Base-by-base conservation (phyloP, 2,113 vertebrate species). In the Barbus barbus region DNA sequence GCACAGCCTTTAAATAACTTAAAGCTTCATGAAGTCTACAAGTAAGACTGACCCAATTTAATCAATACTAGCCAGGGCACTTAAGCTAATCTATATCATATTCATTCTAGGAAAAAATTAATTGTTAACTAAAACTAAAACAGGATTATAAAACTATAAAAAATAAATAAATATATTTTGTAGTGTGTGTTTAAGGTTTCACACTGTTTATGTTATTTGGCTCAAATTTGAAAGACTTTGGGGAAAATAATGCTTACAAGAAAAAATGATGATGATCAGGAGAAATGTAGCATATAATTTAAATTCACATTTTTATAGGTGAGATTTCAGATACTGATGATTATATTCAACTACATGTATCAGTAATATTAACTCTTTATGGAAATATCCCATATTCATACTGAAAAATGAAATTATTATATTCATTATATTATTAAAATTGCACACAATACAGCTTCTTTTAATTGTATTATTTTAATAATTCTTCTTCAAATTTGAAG, bases 1-100 rank as follows among this genome's bases (percentile, higher is more conserved):
- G 8, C 18, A 51, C 77, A 73, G 69, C 22, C 56, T 79, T 78
- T 85, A 24, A 84, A 87, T 87, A 84, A 78, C 81, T 78, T 33
- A 85, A 69, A 9, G 41, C 61, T 28, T 81, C 11, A 48, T 24
- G 36, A 63, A 36, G 79, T 63, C 44, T 85, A 71, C 36, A 87
- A 74, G 46, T n/a, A 67, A 78, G 7, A 56, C 63, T 81, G 67
- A 77, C 71, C 75, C 14, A 14, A 3, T 81, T 36, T 65, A 65
- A 53, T 31, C 41, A 69, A 73, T 60, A 11, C 36, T 76, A 58
- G 24, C 14, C 36, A 31, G 24, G 61, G 48, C 11, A 24, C n/a
- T 77, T 51, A 83, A 83, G 28, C 13, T 26, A 31, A 74, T 33
- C 18, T 28, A 28, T 36, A 48, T 63, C 5, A 67, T 79, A 69